These are phyloP conservation scores for Xenentodon cancila DNA, from an alignment of 2,797 vertebrate species.

Conservation along the genomic window DNA sequence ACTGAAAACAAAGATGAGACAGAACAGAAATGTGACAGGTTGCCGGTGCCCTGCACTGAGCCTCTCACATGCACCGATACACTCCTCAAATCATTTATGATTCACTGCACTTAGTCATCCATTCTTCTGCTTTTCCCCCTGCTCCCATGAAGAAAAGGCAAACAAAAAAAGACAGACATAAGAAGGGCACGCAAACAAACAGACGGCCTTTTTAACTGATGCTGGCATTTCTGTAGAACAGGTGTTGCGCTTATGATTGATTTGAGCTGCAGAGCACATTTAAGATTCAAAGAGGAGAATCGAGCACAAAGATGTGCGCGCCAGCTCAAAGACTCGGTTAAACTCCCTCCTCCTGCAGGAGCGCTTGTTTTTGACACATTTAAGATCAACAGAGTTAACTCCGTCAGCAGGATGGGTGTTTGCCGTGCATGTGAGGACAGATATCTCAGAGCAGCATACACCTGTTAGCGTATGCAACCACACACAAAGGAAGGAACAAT, in stretches of 20 bases:
- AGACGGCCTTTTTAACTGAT: slow-evolving; percentile 48
- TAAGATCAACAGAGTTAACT: slow-evolving; percentile 34
- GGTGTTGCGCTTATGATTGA: slow-evolving; percentile 57
- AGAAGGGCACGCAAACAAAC: slow-evolving; percentile 44
- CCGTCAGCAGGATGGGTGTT: slow-evolving; percentile 17
- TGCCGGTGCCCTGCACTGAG: slow-evolving; percentile 41
- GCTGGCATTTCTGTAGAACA: slow-evolving; percentile 52
- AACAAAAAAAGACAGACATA: slow-evolving; percentile 42
- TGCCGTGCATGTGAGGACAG: slow-evolving; percentile 35
- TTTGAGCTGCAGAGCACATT: slow-evolving; percentile 41
- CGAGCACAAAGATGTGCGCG: slow-evolving; percentile 21
- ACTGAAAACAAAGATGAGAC: slow-evolving; percentile 32
- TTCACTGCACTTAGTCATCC: slow-evolving; percentile 63
- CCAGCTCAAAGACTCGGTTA: slow-evolving; percentile 46
- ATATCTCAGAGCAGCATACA: slow-evolving; percentile 37
- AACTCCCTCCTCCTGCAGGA: slow-evolving; percentile 42
- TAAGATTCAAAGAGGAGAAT: slow-evolving; percentile 41
- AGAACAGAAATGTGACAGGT: slow-evolving; percentile 53
- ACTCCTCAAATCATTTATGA: slow-evolving; percentile 60
- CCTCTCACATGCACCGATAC: slow-evolving; percentile 35
- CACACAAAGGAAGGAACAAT: slow-evolving; percentile 16
- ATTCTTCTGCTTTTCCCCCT: slow-evolving; percentile 18
- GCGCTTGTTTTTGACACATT: slow-evolving; percentile 46
- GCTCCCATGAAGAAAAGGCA: slow-evolving; percentile 41
- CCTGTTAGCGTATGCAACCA: slow-evolving; percentile 40